A percentile compares a stretch with the other conserved stretches of the same genome.
phyloP scores from a whole-genome alignment of 2,797 vertebrate genomes.

The Poecilia picta region DNA sequence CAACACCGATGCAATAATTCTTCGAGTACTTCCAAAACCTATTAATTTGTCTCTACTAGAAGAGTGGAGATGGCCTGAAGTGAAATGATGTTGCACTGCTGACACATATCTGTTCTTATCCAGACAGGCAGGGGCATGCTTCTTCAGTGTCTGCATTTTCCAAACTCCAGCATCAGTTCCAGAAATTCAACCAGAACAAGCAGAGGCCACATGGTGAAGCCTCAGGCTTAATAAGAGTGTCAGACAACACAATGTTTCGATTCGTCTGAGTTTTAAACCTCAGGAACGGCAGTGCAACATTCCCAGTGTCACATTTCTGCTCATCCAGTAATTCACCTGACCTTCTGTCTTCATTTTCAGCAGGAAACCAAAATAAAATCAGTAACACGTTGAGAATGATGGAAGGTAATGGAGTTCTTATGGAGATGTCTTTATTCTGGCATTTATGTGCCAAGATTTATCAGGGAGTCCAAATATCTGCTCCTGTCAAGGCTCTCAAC shows the following conservation, averaged over 20 bases:
- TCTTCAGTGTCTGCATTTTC: constrained; percentile 38
- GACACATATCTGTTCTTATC: constrained; percentile 52
- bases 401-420: background rate
- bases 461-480: background rate
- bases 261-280: constrained; percentile 35
- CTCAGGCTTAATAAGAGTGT: constrained; percentile 55
- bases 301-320: constrained; percentile 35
- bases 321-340: constrained; percentile 39
- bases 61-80: constrained; percentile 63
- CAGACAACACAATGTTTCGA: constrained; percentile 52
- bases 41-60: constrained; percentile 66
- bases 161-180: constrained; percentile 53
- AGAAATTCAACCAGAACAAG: constrained; percentile 58
- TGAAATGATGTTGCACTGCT: constrained; percentile 55
- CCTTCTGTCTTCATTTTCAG: constrained; percentile 3
- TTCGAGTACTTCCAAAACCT: constrained; percentile 49
- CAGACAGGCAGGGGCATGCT: constrained; percentile 70
- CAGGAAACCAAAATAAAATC: background rate
- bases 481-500: background rate
- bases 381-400: background rate
- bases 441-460: background rate
- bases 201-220: constrained; percentile 57
- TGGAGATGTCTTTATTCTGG: background rate
- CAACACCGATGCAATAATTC: constrained; percentile 54
- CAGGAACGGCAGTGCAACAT: constrained; percentile 2